Evolutionary conservation across 2,888 invertebrate genomes (phyloP), one percentile per base, ranked within the genome.

Genomic region (Branchellion lobata): DNA sequence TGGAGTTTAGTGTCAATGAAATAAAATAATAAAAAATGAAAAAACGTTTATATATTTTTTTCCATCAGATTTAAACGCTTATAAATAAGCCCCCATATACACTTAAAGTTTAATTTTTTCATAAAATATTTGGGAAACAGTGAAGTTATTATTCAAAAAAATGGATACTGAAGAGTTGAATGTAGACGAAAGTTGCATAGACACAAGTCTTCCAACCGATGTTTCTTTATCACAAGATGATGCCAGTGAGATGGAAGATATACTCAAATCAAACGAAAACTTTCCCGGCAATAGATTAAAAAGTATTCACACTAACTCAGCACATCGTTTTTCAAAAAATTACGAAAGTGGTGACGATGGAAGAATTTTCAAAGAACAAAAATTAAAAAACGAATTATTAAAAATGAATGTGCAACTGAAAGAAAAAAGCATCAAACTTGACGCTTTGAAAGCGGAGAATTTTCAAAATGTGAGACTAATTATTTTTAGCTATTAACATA

Each of bases 171-270:
- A 5, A 5, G 61, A 24, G 21, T 5, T 5, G 5, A 57, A 57
- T 57, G 21, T 57, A n/a, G 61, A 57, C 5, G 61, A 57, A 57
- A 57, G 61, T 57, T 57, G 61, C 24, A 24, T 57, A 57, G 61
- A 57, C 24, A 57, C 61, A 57, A 57, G 61, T 57, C 61, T 57
- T 57, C 61, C 61, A 57, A 57, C 61, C n/a, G 61, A 57, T n/a
- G 61, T 57, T 18, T 57, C 61, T 8, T 24, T 57, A 5, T 57
- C 61, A 24, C 61, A 57, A n/a, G 61, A 57, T 57, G 61, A 57
- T 57, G 61, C 61, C 21, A 57, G 61, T 24, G 61, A 57, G 61
- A 18, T 57, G 61, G 61, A n/a, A 5, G 24, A 24, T n/a, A 24
- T 57, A 3, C 21, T 57, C 3, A 57, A 57, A 57, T 24, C 24